Conservation (phyloP, 2,113 vertebrate species). For the Suricata suricatta region DNA sequence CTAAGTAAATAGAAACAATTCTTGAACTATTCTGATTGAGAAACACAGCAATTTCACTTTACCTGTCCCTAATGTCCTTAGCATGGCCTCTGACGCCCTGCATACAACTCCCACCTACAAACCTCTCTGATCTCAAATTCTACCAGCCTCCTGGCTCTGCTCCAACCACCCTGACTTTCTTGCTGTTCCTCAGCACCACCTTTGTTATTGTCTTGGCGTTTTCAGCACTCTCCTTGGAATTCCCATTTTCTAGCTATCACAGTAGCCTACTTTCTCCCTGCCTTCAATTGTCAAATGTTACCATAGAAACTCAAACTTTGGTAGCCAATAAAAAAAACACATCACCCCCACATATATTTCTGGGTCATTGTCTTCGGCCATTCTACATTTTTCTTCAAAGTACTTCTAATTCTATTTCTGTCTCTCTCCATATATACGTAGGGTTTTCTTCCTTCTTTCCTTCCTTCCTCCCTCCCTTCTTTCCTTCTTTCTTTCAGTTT, state of each 20-base stretch:
- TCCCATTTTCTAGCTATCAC: neutral
- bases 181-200: neutral
- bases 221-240: neutral
- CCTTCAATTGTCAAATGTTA: neutral
- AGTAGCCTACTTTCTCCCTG: neutral
- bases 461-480: neutral
- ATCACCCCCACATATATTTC: neutral
- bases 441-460: neutral
- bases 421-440: neutral
- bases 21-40: neutral
- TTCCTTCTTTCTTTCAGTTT: neutral
- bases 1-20: neutral
- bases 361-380: neutral
- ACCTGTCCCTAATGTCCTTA: neutral
- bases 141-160: neutral
- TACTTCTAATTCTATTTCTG: neutral
- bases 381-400: neutral
- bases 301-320: neutral
- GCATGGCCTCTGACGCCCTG: neutral
- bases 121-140: neutral
- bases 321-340: neutral
- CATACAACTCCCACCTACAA: neutral
- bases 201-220: neutral
- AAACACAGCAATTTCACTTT: neutral
- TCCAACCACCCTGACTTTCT: neutral